Evolutionary conservation across 2,797 vertebrate species (phyloP).

Genomic region (Adrianichthys oophorus): DNA sequence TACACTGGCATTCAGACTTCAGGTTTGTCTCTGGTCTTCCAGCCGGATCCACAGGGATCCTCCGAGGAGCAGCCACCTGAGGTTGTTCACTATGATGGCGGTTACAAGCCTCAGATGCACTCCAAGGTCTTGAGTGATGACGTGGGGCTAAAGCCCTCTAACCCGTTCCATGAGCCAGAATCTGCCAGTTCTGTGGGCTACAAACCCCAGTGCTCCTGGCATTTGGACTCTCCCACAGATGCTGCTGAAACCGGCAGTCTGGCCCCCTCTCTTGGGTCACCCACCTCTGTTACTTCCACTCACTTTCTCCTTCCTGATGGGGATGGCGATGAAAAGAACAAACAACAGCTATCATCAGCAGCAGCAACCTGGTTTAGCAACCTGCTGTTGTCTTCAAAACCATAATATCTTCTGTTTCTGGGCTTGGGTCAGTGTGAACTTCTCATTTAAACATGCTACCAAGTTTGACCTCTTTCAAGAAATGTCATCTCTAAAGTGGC

Average conservation of each 20-base stretch:
- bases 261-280: conserved; percentile 88
- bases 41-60: conserved; percentile 78
- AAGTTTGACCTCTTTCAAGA: conserved; percentile 4
- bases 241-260: conserved; percentile 39
- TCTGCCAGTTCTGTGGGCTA: conserved; percentile 75
- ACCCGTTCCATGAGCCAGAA: conserved; percentile 40
- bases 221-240: conserved; percentile 77
- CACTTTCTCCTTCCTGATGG: conserved; percentile 89
- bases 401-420: conserved; percentile 50
- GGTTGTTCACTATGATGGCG: conserved; percentile 27
- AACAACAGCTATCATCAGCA: conserved; percentile 49
- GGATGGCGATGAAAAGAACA: conserved; percentile 78
- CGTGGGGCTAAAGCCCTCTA: conserved; percentile 35
- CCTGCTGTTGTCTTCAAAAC: conserved; percentile 71
- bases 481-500: conserved; percentile 23
- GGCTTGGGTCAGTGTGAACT: conserved; percentile 3
- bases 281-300: conserved; percentile 90
- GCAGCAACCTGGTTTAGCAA: conserved; percentile 78
- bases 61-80: conserved; percentile 68
- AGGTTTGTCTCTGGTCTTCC: conserved; percentile 64
- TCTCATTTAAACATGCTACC: conserved; percentile 15
- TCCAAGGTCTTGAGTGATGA: conserved; percentile 62
- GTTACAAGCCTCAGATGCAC: conserved; percentile 75
- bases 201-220: conserved; percentile 89
- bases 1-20: conserved; percentile 94